Percentiles rank a stretch among this genome's conserved stretches.
These are phyloP conservation scores for Cephus nigrinus DNA, from an alignment of 2,888 invertebrate species.

Conservation along the genomic window DNA sequence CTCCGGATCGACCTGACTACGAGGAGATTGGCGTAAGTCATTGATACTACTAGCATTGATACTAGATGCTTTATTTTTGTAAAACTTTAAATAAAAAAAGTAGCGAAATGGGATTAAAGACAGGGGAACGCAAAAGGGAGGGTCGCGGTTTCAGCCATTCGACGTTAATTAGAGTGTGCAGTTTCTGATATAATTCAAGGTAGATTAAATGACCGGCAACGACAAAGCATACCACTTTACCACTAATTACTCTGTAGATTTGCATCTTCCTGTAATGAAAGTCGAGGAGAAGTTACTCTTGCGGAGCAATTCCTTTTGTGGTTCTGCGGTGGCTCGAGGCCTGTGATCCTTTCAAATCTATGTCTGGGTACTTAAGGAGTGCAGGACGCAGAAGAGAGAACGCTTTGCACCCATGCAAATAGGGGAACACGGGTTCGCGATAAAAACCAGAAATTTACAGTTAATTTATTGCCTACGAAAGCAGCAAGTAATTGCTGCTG, in stretches of 20 bases:
- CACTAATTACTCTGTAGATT: background rate
- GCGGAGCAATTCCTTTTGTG: background rate
- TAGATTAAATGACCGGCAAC: background rate
- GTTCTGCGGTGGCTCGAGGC: background rate
- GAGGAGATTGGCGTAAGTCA: constrained; percentile 72
- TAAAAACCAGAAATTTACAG: background rate
- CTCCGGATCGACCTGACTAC: constrained; percentile 72
- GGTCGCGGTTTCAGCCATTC: background rate
- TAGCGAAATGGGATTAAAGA: background rate
- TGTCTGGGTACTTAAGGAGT: background rate
- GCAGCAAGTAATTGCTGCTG: background rate
- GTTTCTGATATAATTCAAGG: background rate
- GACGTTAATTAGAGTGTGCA: background rate
- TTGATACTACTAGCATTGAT: background rate
- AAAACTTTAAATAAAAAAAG: background rate
- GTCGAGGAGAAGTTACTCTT: background rate
- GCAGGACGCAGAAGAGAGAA: background rate
- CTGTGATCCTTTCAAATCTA: background rate
- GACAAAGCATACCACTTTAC: background rate
- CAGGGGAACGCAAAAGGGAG: background rate
- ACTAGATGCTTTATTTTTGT: background rate
- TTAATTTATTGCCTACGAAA: background rate
- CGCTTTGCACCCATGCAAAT: background rate
- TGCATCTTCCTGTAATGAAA: background rate
- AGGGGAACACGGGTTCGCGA: background rate